These are phyloP conservation scores for Volucella zonaria DNA, from an alignment of 2,888 invertebrate species.

Conservation along the genomic window DNA sequence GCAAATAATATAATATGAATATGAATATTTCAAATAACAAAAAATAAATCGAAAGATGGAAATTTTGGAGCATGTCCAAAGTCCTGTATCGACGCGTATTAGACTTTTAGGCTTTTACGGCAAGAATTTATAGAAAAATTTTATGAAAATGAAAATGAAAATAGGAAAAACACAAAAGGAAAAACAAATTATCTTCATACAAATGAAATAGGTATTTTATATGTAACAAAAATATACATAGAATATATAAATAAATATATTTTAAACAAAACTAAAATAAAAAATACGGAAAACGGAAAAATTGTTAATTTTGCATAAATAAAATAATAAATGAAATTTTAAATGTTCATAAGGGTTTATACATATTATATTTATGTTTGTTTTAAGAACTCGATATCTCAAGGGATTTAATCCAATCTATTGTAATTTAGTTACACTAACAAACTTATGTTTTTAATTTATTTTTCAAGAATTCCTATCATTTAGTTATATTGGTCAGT, in stretches of 20 bases:
- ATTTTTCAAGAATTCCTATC: constrained; percentile 9
- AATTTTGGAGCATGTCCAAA: constrained; percentile 83
- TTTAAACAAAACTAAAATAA: constrained; percentile 8
- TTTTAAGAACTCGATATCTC: constrained; percentile 9
- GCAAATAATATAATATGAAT: constrained; percentile 14
- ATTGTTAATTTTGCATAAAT: constrained; percentile 32
- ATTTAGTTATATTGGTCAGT: background rate
- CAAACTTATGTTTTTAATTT: background rate
- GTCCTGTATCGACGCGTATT: constrained; percentile 82
- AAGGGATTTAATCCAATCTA: constrained; percentile 60
- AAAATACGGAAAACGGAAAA: constrained; percentile 18
- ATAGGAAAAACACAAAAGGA: constrained; percentile 43
- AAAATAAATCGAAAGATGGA: constrained; percentile 79
- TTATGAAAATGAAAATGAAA: constrained; percentile 30
- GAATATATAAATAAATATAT: constrained; percentile 18
- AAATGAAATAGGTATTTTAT: constrained; percentile 53
- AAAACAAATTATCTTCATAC: constrained; percentile 48
- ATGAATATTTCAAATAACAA: constrained; percentile 8
- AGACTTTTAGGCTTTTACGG: constrained; percentile 83
- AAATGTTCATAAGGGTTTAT: constrained; percentile 8
- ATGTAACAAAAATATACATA: constrained; percentile 49
- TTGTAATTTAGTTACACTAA: constrained; percentile 3
- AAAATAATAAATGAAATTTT: background rate
- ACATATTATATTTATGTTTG: constrained; percentile 18
- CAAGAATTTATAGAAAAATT: constrained; percentile 80